Percentiles rank a stretch among this genome's conserved stretches.
phyloP scores from a whole-genome alignment of 2,113 vertebrate species.

The Pelodiscus sinensis region DNA sequence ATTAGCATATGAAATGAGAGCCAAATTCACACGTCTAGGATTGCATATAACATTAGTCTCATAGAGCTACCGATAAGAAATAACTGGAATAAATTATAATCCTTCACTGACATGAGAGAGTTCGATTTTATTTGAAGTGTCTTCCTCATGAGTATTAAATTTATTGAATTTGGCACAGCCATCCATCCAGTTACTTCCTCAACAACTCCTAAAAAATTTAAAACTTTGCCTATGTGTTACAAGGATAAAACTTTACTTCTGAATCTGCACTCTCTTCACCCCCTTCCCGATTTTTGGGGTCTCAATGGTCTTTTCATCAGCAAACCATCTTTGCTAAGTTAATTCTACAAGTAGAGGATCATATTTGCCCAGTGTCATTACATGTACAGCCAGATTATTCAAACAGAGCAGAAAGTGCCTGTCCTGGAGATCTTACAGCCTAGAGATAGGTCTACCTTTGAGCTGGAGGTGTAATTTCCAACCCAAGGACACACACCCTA shows the following conservation, averaged over 20 bases:
- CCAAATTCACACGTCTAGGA: background rate
- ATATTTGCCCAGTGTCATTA: background rate
- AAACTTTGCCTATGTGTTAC: background rate
- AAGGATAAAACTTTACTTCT: background rate
- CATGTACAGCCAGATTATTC: background rate
- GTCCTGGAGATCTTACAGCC: background rate
- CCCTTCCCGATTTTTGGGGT: background rate
- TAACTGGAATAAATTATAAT: background rate
- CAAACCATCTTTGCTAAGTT: background rate
- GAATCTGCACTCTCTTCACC: background rate
- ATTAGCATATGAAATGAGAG: background rate
- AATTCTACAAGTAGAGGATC: background rate
- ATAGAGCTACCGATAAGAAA: background rate
- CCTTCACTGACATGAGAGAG: background rate
- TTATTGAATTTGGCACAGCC: background rate
- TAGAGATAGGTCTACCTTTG: background rate
- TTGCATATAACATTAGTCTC: background rate
- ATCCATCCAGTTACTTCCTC: background rate
- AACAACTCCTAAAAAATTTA: background rate
- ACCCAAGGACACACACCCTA: accelerated
- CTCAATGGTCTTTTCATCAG: background rate
- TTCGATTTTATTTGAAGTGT: background rate
- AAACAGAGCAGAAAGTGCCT: background rate
- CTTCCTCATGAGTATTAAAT: background rate
- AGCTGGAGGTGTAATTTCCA: background rate